Evolutionary conservation across 2,113 vertebrate species (phyloP), one percentile per base, ranked within the genome.

Genomic region (Fulica atra): DNA sequence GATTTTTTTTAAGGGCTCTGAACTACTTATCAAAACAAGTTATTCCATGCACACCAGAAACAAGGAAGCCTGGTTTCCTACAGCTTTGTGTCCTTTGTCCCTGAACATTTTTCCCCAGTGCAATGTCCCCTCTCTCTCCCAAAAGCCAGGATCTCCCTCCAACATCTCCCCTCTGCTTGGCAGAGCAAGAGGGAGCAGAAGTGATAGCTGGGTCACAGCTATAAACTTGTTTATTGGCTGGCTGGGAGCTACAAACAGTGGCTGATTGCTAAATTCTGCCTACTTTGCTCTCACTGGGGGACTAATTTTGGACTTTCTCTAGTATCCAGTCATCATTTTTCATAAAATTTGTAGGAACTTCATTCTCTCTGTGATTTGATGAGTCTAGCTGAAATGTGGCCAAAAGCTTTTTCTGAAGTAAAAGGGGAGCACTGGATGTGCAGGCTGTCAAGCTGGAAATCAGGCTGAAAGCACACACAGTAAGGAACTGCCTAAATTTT

Each of bases 11-110:
- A 70, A 95, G 90, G 88, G 35, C 69, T 93, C 88, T 72, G 72
- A 93, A 93, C 72, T 64, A 81, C 90, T 93, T 94, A 94, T 38
- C 92, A 88, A 95, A 97, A 96, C 93, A 96, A 95, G 95, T 89
- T 89, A 91, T 87, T 87, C 89, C 73, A 68, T 0, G 7, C 0
- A 0, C 73, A 81, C 42, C 77, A 60, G 42, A 72, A 91, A 83
- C 35, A 96, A 79, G 1, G 24, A 81, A 79, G 84, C 64, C 88
- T 71, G 64, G n/a, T n/a, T 89, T 68, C 88, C 93, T 69, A 6
- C 80, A 81, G 86, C 73, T 81, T 69, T 70, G 56, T 21, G 44
- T 53, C 73, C 89, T 89, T 89, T 82, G 65, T 44, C 84, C 57
- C 57, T 61, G 66, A 71, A 44, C 31, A 26, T 53, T 38, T 72